phyloP scores from a whole-genome alignment of 2,888 invertebrate species.

The Argyresthia goedartella region DNA sequence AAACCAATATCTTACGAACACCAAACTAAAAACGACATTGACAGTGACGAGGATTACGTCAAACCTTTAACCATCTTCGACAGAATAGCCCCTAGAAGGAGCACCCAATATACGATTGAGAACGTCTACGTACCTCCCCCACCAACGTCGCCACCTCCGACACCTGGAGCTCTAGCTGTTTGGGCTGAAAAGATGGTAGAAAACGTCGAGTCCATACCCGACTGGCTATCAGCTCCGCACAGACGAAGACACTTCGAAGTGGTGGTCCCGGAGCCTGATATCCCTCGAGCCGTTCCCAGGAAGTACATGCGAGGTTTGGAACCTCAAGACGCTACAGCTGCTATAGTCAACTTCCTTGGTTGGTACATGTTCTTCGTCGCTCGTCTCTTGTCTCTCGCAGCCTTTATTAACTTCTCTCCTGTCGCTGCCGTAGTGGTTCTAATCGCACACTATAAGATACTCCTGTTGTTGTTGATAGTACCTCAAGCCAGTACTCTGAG shows the following conservation, averaged over 20 bases:
- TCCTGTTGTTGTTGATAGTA: conserved; percentile 75
- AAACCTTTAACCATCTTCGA: conserved; percentile 49
- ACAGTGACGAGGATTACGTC: conserved; percentile 50
- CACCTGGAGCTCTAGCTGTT: conserved; percentile 46
- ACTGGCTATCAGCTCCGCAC: conserved; percentile 60
- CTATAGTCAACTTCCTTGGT: conserved; percentile 77
- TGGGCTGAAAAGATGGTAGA: conserved; percentile 66
- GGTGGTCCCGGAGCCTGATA: conserved; percentile 45
- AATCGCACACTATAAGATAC: conserved; percentile 74
- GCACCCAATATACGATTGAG: conserved; percentile 41
- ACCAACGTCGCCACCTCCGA: conserved; percentile 50
- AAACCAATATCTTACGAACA: conserved; percentile 8
- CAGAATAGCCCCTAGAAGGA: conserved; percentile 42
- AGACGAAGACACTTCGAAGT: conserved; percentile 45
- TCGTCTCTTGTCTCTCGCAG: conserved; percentile 77
- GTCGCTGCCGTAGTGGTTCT: conserved; percentile 71
- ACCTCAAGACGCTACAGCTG: conserved; percentile 80
- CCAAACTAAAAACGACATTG: conserved; percentile 20
- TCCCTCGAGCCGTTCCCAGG: conserved; percentile 49
- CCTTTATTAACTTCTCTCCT: conserved; percentile 78
- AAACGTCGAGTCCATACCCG: conserved; percentile 66
- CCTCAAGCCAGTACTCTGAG: conserved; percentile 70
- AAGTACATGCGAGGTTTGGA: conserved; percentile 75
- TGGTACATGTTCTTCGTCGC: conserved; percentile 84
- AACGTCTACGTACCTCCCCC: conserved; percentile 62